Conservation (phyloP, 2,113 vertebrate species). For the Chamaetylas fuelleborni region DNA sequence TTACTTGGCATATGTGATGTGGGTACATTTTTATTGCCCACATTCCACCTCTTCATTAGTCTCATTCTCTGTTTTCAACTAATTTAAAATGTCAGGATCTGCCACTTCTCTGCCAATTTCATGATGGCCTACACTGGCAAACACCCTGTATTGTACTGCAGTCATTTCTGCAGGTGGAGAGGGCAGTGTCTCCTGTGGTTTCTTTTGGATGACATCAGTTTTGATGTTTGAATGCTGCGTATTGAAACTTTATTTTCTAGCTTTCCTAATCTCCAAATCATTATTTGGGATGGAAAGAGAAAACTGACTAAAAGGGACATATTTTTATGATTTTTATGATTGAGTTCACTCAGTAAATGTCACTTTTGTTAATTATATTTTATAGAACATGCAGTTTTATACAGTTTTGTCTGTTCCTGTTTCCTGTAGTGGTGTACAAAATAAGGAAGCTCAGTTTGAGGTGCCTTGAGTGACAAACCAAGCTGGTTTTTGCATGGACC, state of each 20-base stretch:
- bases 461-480: neutral
- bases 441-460: neutral
- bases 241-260: neutral
- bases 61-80: conserved; percentile 43
- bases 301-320: neutral
- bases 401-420: neutral
- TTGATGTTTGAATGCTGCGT: neutral
- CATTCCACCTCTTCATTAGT: conserved; percentile 51
- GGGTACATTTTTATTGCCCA: conserved; percentile 57
- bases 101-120: conserved; percentile 10
- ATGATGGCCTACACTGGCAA: neutral
- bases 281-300: neutral
- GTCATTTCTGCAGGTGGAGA: neutral
- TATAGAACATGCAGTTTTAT: neutral
- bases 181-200: neutral
- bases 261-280: neutral
- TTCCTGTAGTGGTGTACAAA: neutral
- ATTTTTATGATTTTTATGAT: neutral
- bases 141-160: neutral
- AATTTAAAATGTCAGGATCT: conserved; percentile 64
- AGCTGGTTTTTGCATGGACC: neutral
- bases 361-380: neutral
- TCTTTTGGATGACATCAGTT: neutral
- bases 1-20: conserved; percentile 59
- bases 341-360: neutral